Evolutionary conservation across 1,140 invertebrate genomes (phyloP).

Genomic region (Phymastichus coffea): DNA sequence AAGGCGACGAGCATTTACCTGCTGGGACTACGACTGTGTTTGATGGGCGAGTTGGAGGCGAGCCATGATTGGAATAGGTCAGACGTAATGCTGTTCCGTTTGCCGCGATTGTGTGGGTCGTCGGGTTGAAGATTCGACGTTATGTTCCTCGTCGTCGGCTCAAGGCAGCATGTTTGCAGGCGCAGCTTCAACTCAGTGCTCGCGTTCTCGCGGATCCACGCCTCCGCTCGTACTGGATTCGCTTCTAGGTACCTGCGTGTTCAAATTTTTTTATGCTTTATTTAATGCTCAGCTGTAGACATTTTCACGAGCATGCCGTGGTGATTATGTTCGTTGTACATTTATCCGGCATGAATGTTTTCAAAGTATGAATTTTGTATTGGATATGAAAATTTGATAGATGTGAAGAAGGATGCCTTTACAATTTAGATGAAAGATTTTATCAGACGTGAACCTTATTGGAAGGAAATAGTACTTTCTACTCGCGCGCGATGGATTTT

Average conservation of each 20-base stretch:
- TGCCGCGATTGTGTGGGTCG: slow-evolving; percentile 43
- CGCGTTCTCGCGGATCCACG: slow-evolving; percentile 73
- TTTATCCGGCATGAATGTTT: no score
- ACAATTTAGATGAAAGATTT: no score
- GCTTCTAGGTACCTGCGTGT: slow-evolving; percentile 59
- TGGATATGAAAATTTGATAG: no score
- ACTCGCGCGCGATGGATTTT: no score
- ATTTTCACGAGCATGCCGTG: no score
- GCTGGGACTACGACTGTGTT: slow-evolving; percentile 56
- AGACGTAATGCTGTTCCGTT: slow-evolving; percentile 76
- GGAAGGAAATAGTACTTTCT: no score
- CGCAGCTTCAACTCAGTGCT: slow-evolving; percentile 62
- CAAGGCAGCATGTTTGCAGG: slow-evolving; percentile 46
- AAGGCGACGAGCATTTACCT: slow-evolving; percentile 63
- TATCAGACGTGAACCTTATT: no score
- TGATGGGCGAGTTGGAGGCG: slow-evolving; percentile 67
- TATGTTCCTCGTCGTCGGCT: slow-evolving; percentile 41
- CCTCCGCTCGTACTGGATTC: slow-evolving; percentile 64
- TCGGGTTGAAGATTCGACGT: slow-evolving; percentile 46
- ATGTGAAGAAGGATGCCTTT: no score
- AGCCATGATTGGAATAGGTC: slow-evolving; percentile 83
- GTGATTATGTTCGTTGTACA: no score
- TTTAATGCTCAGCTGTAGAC: no score
- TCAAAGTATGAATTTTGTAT: no score
- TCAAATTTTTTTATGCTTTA: not conserved